phyloP scores from a whole-genome alignment of 2,888 invertebrate species.

The Hermodice carunculata region DNA sequence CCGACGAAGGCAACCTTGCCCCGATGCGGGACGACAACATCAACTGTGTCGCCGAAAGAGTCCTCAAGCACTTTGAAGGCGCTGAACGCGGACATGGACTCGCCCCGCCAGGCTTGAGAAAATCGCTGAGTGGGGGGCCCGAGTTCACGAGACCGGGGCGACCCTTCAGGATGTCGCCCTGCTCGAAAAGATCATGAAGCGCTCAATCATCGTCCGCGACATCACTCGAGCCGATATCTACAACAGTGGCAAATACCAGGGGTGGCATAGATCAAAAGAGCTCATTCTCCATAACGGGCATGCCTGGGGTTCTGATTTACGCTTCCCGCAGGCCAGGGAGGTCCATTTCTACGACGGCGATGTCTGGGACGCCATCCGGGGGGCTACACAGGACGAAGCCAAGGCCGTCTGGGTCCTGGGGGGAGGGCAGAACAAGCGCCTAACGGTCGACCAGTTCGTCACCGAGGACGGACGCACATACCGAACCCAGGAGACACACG shows the following conservation, averaged over 20 bases:
- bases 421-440: slow-evolving; percentile 5
- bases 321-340: slow-evolving; percentile 12
- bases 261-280: slow-evolving; percentile 3
- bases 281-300: slow-evolving; percentile 32
- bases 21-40: slow-evolving; percentile 23
- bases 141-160: slow-evolving; percentile 28
- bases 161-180: slow-evolving; percentile 21
- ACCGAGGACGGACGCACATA: slow-evolving; percentile 16
- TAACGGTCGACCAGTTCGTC: slow-evolving; percentile 29
- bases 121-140: slow-evolving; percentile 12
- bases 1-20: slow-evolving; percentile 10
- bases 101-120: not conserved
- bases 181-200: slow-evolving; percentile 22
- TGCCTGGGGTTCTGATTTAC: slow-evolving; percentile 25
- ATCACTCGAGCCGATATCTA: slow-evolving; percentile 20
- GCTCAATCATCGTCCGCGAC: slow-evolving; percentile 17
- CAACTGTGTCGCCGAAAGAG: slow-evolving; percentile 30
- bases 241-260: slow-evolving; percentile 10
- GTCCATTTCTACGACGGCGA: slow-evolving; percentile 21
- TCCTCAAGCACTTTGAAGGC: slow-evolving; percentile 27
- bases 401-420: slow-evolving; percentile 24
- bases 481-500: slow-evolving; percentile 1
- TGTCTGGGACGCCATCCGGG: slow-evolving; percentile 25
- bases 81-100: slow-evolving; percentile 21
- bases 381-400: slow-evolving; percentile 16